Evolutionary conservation across 37 sponge, comb jelly and placozoan species (phyloP).

Genomic region (Ephydatia muelleri): DNA sequence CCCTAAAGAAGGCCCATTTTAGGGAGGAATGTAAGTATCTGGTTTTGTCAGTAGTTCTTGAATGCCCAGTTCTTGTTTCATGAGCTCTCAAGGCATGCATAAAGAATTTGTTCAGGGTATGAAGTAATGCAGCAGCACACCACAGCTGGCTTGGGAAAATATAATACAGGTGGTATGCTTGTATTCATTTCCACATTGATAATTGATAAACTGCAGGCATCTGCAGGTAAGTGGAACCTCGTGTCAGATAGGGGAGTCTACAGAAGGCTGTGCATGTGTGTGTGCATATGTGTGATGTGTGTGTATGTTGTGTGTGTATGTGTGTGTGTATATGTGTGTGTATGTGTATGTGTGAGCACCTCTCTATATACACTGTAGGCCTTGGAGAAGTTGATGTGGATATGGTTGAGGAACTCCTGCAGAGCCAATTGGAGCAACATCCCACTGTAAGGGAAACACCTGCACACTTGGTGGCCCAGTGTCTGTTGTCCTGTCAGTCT

Average conservation of each 20-base stretch:
- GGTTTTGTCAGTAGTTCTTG: not conserved
- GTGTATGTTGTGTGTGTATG: not conserved
- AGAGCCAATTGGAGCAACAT: slow-evolving; percentile 42
- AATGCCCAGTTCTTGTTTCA: not conserved
- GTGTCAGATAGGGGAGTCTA: not conserved
- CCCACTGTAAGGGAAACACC: slow-evolving; percentile 35
- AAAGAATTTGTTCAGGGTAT: not conserved
- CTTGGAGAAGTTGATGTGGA: slow-evolving; percentile 35
- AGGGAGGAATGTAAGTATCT: not conserved
- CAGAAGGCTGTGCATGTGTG: not conserved
- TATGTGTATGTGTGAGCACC: not conserved
- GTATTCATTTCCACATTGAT: not conserved
- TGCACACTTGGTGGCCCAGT: not conserved
- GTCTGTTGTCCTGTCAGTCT: not conserved
- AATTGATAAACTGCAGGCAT: not conserved
- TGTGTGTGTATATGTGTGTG: not conserved
- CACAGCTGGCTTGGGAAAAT: not conserved
- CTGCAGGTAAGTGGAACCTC: not conserved
- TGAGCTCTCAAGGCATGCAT: not conserved
- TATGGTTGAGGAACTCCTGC: slow-evolving; percentile 41
- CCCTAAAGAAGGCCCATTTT: not conserved
- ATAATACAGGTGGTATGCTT: not conserved
- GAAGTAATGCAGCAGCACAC: too few species aligned
- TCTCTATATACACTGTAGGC: not conserved
- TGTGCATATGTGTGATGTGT: not conserved